Evolutionary conservation across 2,797 vertebrate genomes (phyloP), one percentile per base, ranked within the genome.

Genomic region (Telmatherina bonti): DNA sequence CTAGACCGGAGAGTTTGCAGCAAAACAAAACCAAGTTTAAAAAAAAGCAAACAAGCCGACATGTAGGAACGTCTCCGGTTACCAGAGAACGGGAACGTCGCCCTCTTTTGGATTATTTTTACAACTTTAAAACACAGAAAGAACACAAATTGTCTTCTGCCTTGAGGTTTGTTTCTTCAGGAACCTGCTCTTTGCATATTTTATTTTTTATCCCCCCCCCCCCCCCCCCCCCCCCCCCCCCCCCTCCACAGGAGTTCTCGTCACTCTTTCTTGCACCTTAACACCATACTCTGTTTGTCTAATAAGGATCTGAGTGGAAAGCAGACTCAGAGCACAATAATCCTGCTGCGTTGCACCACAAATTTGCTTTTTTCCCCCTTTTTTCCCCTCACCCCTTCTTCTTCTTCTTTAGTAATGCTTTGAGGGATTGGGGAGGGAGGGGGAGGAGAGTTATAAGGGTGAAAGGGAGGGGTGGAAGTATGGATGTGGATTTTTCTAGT

Each of bases 401-500:
- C 78, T 87, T 81, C 85, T 91, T 85, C 85, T 85, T 85, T 90
- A 81, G 84, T 86, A 66, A 70, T 88, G 89, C 90, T 94, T 92
- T 93, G 88, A 91, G 91, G 87, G 88, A 87, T 76, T n/a, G 38
- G 35, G 74, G 62, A 60, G 63, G 76, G 74, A 30, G 13, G 57
- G 66, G 71, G 74, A 33, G 62, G 69, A 54, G 64, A 71, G 84
- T 65, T 77, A 78, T 69, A 77, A 60, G 86, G 87, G 85, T 84
- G 88, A 72, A 82, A 74, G 43, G 76, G 72, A 72, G 85, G 87
- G 85, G 86, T 79, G 79, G 83, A 72, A 60, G 79, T 88, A 83
- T 85, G 90, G 82, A 89, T 89, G 89, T 91, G 91, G 92, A 93
- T 93, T 94, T 93, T 91, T 93, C 91, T 85, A 88, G 82, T 93